Evolutionary conservation across 1,140 invertebrate species (phyloP), one percentile per base, ranked within the genome.

Genomic region (Samia ricini): DNA sequence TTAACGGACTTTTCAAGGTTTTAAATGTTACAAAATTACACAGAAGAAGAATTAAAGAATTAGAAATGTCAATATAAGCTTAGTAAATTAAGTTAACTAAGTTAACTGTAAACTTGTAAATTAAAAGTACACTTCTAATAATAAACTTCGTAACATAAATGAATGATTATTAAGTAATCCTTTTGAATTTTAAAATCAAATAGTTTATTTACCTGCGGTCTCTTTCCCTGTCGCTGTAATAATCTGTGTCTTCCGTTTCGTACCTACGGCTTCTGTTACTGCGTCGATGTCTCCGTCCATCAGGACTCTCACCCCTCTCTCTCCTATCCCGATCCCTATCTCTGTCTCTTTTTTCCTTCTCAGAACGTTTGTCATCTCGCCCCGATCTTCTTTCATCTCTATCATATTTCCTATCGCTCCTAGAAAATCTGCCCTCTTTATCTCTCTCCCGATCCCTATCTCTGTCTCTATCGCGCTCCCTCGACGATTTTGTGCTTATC

Each of bases 211-310:
- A 86, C 77, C 81, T 82, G 59, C 76, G 77, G 15, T 85, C 79
- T 56, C 74, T 73, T 55, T 88, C 89, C 67, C 79, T 72, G 70
- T 91, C 91, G 69, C 90, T 91, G 71, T 90, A 91, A 64, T 87
- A 91, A 61, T 91, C 90, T 10, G 89, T 91, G 57, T 91, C 90
- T 69, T 92, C 91, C 4, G 90, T 91, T 67, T 91, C 91, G 71
- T 91, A 91, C 55, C 84, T 78, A 18, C 71, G 76, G 60, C 70
- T 77, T 57, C 81, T 69, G 8, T 68, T 71, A 62, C 77, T 77
- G 51, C 84, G 81, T n/a, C 83, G 71, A 33, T 76, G 64, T 21
- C 74, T 71, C 15, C 76, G 79, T 12, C 54, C 59, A 18, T 79
- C 81, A 5, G 79, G 80, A 26, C 81, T 82, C 5, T 72, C 75